Evolutionary conservation across 2,888 invertebrate species (phyloP).

Genomic region (Metopia argyrocephala): DNA sequence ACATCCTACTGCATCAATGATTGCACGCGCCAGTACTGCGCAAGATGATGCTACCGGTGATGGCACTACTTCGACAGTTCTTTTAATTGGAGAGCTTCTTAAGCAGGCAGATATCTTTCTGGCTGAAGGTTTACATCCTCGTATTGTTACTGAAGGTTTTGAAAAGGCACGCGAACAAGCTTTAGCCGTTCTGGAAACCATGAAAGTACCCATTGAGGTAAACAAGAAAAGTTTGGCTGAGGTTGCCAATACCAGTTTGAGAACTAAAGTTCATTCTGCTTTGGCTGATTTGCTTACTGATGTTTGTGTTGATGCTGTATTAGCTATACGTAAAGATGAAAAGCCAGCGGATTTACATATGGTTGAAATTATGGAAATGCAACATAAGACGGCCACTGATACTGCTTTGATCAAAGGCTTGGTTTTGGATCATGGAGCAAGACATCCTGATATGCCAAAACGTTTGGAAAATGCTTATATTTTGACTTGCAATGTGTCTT

Average conservation of each 20-base stretch:
- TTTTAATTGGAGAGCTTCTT: constrained; percentile 96
- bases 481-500: constrained; percentile 97
- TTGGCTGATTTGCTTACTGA: constrained; percentile 93
- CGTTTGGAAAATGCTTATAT: constrained; percentile 94
- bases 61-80: constrained; percentile 98
- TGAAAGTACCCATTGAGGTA: constrained; percentile 88
- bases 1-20: constrained; percentile 98
- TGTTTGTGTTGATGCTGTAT: constrained; percentile 94
- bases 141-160: constrained; percentile 96
- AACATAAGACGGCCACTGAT: constrained; percentile 91
- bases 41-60: constrained; percentile 99
- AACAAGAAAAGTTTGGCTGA: constrained; percentile 86
- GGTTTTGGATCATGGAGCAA: constrained; percentile 97
- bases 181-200: constrained; percentile 90
- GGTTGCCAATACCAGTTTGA: constrained; percentile 93
- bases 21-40: constrained; percentile 98
- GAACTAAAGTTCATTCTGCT: constrained; percentile 93
- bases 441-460: constrained; percentile 99
- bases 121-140: constrained; percentile 93
- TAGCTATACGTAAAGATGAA: constrained; percentile 85
- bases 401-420: constrained; percentile 90
- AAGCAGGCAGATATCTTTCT: constrained; percentile 98
- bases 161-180: constrained; percentile 93
- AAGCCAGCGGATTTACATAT: constrained; percentile 94
- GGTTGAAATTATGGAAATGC: constrained; percentile 99